These are phyloP conservation scores for Drosophila atripex DNA, from an alignment of 2,888 invertebrate genomes.

Conservation along the genomic window DNA sequence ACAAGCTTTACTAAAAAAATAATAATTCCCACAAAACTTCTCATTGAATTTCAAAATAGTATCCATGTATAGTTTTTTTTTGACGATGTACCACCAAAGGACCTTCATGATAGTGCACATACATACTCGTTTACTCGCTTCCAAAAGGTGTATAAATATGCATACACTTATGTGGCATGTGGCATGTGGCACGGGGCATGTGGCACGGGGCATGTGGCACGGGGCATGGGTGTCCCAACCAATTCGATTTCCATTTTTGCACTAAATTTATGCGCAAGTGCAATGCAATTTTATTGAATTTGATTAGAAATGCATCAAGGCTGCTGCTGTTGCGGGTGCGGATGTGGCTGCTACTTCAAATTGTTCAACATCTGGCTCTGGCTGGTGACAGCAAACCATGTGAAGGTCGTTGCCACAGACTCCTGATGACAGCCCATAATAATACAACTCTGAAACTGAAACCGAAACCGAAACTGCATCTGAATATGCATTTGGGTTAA, in stretches of 20 bases:
- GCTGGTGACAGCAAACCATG: constrained; percentile 9
- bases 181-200: background rate
- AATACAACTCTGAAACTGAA: background rate
- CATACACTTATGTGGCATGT: constrained; percentile 7
- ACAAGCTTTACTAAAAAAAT: background rate
- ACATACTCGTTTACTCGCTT: constrained; percentile 3
- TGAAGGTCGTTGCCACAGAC: constrained; percentile 20
- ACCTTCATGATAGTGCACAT: constrained; percentile 9
- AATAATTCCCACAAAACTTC: too few relatives aligned
- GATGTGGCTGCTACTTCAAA: constrained; percentile 12
- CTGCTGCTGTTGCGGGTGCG: constrained; percentile 16
- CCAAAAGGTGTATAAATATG: constrained; percentile 28
- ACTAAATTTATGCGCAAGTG: constrained; percentile 64
- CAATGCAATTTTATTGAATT: constrained; percentile 67
- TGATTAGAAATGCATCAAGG: constrained; percentile 58
- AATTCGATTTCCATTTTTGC: constrained; percentile 42
- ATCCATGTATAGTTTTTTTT: background rate
- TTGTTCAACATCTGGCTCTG: constrained; percentile 23
- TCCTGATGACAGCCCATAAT: constrained; percentile 5
- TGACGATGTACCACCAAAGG: constrained; percentile 1
- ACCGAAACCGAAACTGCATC: background rate
- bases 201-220: background rate
- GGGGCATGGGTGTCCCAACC: constrained; percentile 9
- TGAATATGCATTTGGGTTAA: constrained; percentile 30
- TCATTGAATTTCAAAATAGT: too few relatives aligned